Conservation (phyloP, 2,113 vertebrate genomes). For the Amphiprion ocellaris region DNA sequence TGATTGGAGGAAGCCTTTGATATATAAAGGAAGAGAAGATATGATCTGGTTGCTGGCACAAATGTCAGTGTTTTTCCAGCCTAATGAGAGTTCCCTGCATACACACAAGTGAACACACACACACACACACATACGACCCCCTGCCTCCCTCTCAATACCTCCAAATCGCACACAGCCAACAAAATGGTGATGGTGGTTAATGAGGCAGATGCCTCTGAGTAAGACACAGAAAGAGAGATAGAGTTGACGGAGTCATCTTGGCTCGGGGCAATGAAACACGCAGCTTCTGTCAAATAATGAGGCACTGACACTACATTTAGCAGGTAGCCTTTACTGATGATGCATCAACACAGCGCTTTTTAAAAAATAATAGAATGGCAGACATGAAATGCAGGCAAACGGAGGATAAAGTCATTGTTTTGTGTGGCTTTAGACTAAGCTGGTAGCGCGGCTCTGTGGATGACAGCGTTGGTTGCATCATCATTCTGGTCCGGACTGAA, state of each 20-base stretch:
- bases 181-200: conserved; percentile 83
- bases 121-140: conserved; percentile 28
- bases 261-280: conserved; percentile 56
- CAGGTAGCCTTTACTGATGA: conserved; percentile 60
- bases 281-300: conserved; percentile 71
- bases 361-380: conserved; percentile 22
- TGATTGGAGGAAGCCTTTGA: conserved; percentile 85
- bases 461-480: not conserved
- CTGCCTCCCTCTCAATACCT: conserved; percentile 64
- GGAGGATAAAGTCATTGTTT: not conserved
- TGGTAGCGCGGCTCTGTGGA: not conserved
- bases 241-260: conserved; percentile 41
- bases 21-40: conserved; percentile 76
- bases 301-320: conserved; percentile 67
- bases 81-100: conserved; percentile 80
- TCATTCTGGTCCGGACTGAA: not conserved
- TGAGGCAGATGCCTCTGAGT: conserved; percentile 76
- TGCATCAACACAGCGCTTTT: conserved; percentile 26
- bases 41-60: conserved; percentile 77
- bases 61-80: conserved; percentile 80
- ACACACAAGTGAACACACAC: conserved; percentile 35
- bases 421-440: not conserved
- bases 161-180: conserved; percentile 76
- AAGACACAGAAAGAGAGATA: conserved; percentile 58
- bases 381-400: conserved; percentile 7